Conservation (phyloP, 2,888 invertebrate species). For the Perizoma flavofasciatum region DNA sequence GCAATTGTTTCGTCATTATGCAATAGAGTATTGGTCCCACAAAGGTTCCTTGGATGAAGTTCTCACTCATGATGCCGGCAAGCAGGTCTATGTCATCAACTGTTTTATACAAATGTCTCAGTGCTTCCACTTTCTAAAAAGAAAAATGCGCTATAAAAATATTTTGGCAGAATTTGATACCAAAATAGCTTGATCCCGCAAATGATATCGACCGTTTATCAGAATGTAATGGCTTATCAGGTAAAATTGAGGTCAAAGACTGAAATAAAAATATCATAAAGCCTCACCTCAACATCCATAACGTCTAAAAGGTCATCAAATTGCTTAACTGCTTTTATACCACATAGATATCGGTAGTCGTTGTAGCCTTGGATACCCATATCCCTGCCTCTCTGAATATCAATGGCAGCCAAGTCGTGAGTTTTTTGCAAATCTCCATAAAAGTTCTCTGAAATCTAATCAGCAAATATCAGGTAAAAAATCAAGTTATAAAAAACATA, state of each 20-base stretch:
- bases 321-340: constrained; percentile 54
- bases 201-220: no score
- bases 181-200: no score
- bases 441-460: constrained; percentile 62
- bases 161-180: no score
- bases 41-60: constrained; percentile 51
- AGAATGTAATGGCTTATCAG: constrained; percentile 2
- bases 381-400: constrained; percentile 67
- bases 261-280: constrained; percentile 12
- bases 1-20: constrained; percentile 63
- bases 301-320: constrained; percentile 64
- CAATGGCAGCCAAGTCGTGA: constrained; percentile 57
- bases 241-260: constrained; percentile 5
- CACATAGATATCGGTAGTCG: constrained; percentile 62
- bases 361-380: constrained; percentile 66
- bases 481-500: constrained; percentile 23
- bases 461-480: constrained; percentile 18
- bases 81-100: constrained; percentile 65
- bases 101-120: constrained; percentile 56
- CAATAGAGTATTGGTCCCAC: constrained; percentile 67
- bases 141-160: no score
- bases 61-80: constrained; percentile 65
- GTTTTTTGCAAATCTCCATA: constrained; percentile 58
- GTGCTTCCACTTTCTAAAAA: constrained; percentile 62
- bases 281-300: constrained; percentile 62